phyloP scores from a whole-genome alignment of 2,888 invertebrate species.

The Calliphora vomitoria region DNA sequence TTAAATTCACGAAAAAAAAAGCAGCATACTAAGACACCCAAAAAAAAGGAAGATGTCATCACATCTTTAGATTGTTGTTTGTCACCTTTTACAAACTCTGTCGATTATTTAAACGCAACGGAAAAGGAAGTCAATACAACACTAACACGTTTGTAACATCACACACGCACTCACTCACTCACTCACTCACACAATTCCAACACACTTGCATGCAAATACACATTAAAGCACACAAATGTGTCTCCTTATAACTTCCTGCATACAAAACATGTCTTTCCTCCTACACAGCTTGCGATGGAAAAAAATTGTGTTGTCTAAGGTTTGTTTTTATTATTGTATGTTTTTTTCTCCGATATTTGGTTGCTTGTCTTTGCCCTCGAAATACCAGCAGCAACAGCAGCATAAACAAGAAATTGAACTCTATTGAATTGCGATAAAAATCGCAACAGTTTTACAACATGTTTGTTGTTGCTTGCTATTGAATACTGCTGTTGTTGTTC shows the following conservation, averaged over 20 bases:
- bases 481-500: slow-evolving; percentile 41
- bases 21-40: not conserved
- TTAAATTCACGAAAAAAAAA: slow-evolving; percentile 10
- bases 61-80: slow-evolving; percentile 65
- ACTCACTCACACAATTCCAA: no score
- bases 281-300: slow-evolving; percentile 33
- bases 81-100: slow-evolving; percentile 69
- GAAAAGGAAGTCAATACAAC: slow-evolving; percentile 71
- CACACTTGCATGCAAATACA: slow-evolving; percentile 41
- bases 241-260: slow-evolving; percentile 72
- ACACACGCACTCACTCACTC: no score
- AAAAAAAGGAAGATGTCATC: slow-evolving; percentile 54
- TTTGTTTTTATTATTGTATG: slow-evolving; percentile 31
- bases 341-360: not conserved
- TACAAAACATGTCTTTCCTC: slow-evolving; percentile 67
- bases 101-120: slow-evolving; percentile 59
- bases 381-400: slow-evolving; percentile 28
- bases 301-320: slow-evolving; percentile 47
- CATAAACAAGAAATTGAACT: slow-evolving; percentile 74
- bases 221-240: slow-evolving; percentile 67
- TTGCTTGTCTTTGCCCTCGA: slow-evolving; percentile 36
- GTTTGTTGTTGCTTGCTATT: slow-evolving; percentile 33
- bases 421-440: slow-evolving; percentile 83
- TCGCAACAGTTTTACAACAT: slow-evolving; percentile 79
- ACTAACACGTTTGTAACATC: slow-evolving; percentile 62